Base-by-base conservation (phyloP, 2,888 invertebrate genomes). In the Cylloceria caligata region DNA sequence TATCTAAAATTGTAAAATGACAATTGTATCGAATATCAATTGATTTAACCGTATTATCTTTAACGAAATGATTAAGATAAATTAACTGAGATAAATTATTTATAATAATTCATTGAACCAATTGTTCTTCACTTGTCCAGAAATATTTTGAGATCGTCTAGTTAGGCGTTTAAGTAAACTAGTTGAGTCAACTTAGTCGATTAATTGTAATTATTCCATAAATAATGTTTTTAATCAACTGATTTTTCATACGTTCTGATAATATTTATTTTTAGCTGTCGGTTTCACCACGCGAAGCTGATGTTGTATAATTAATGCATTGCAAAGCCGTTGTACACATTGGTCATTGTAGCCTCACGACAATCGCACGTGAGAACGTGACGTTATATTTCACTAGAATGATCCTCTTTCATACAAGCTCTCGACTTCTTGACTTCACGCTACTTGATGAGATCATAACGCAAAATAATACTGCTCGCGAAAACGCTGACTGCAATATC, bases 291-390 rank as follows among this genome's bases (percentile, higher is more conserved):
- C 11, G 7, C 1, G 13, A 42, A 39, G 21, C 39, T 6, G 13
- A 19, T 3, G 24, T 6, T 42, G 7, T 39, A 19, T 27, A 34
- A 13, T 24, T 60, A 34, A 60, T 7, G 45, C 60, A 19, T 19
- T 7, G 30, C 45, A 13, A n/a, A 72, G 62, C 72, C 47, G n/a
- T 60, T 30, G 69, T n/a, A 55, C 36, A 11, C 39, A 34, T 36
- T 57, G 19, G 39, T 74, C 60, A 21, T 27, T 39, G 16, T 36
- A 34, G 19, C 34, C 47, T 9, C 19, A 45, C 36, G 24, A 36
- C 47, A 47, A 80, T 83, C 57, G 64, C 55, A 73, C 76, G 67
- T 47, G 83, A 73, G 64, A 76, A 72, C 75, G 72, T 80, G 79
- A 80, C 52, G 55, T 68, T 71, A 39, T 65, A 65, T 68, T 62